Base-by-base conservation (phyloP, 2,113 vertebrate genomes). In the Coturnix japonica region DNA sequence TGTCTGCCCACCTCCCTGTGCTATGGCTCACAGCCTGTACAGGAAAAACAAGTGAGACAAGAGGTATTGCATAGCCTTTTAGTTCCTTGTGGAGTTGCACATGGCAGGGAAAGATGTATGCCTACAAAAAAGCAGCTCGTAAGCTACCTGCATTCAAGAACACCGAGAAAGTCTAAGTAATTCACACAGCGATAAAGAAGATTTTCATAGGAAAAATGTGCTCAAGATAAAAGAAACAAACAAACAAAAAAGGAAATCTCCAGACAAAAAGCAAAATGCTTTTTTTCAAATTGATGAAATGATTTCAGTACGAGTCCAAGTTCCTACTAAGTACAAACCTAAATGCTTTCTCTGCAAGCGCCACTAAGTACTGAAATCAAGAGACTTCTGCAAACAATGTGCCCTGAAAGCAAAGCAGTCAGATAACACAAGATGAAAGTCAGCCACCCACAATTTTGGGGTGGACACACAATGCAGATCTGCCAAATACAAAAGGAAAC, bases 281-380 rank as follows among this genome's bases (percentile, higher is more conserved):
- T 93, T 96, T 96, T 95, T 95, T 93, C 70, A 93, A 87, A 92
- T 13, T 85, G 84, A 94, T 89, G 74, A 92, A 92, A 96, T 87
- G 51, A 93, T 92, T 95, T 87, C 86, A 85, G 78, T 92, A 84
- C 3, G 47, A 96, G 82, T 93, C 91, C 89, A 87, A 95, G 84
- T 92, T 93, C 91, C 95, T 73, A 92, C 93, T 67, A 95, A 94
- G 93, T 95, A 94, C 92, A 96, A 95, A 93, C 77, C 88, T 95
- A 96, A 94, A 93, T 70, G 86, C 83, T 57, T 94, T 91, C 93
- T 91, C 95, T 90, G 94, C 83, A 89, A 93, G 95, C 63, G 69
- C 44, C 83, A 76, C 70, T 66, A 89, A 95, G 88, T 91, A 95
- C 80, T 89, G 93, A 95, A 95, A 94, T 95, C 85, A 95, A 95